Base-by-base conservation (phyloP, 2,888 invertebrate genomes). In the Doris montereyensis region DNA sequence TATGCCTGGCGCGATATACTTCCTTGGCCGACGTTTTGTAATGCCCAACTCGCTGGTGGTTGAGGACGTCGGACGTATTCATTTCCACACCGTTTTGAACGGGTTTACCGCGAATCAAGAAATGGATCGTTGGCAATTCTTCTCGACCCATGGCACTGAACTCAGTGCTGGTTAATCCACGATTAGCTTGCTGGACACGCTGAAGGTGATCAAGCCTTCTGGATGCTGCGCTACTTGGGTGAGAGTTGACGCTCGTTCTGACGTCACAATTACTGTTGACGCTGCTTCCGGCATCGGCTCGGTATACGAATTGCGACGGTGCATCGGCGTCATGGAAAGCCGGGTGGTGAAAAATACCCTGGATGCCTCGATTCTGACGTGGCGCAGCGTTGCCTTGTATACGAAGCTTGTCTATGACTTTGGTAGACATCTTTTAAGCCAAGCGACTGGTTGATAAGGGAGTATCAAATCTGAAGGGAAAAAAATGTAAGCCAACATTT, bases 51-150 rank as follows among this genome's bases (percentile, higher is more conserved):
- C 74, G 26, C 21, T 74, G 57, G 32, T 74, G 60, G 17, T 26
- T 21, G 1, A 60, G 60, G 13, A 58, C 32, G 1, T 57, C 28
- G 17, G 1, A n/a, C 1, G 57, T 28, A 13, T 8, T 26, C 3
- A 58, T 30, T 10, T 57, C 76, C 13, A 57, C 8, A 8, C 71
- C 74, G 28, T 60, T 60, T 2, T 68, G 57, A 5, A 79, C 79
- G 17, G 79, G 73, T 32, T 75, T 81, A 17, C 81, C 81, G 3
- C 71, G 52, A n/a, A 81, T 74, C 8, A 81, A n/a, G 58, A 81
- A 81, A 71, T 79, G 79, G 28, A 75, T 77, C 24, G 62, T 5
- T 62, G 24, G n/a, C 4, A 13, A 13, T 21, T 26, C 26, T 1
- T 41, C 8, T 34, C 30, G 10, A 28, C 65, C 60, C 0, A 62